These are phyloP conservation scores for Plebejus argus DNA, from an alignment of 2,888 invertebrate genomes.

Conservation along the genomic window DNA sequence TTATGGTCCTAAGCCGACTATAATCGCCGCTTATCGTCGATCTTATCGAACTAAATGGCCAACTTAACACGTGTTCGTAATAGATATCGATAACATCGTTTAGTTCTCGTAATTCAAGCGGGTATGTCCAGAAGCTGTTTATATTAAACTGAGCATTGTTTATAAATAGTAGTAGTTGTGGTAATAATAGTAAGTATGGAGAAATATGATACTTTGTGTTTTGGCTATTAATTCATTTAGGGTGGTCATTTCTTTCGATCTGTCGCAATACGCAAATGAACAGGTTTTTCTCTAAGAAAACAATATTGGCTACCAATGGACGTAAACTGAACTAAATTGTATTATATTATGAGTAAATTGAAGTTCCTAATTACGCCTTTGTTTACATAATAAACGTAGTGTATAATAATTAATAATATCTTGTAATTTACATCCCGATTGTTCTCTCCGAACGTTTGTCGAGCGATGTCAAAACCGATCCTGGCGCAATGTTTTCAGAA, in stretches of 20 bases:
- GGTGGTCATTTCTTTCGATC: no score
- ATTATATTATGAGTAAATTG: no score
- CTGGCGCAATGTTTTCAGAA: not conserved
- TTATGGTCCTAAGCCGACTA: not conserved
- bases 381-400: not conserved
- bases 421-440: not conserved
- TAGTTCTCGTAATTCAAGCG: not conserved
- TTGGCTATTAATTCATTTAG: not conserved
- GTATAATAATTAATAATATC: not conserved
- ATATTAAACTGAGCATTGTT: not conserved
- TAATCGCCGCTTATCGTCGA: constrained; percentile 12
- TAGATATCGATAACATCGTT: constrained; percentile 16
- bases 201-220: not conserved
- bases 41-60: constrained; percentile 19
- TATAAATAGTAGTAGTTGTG: not conserved
- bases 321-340: not conserved
- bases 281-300: no score
- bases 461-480: not conserved
- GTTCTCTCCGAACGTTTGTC: not conserved
- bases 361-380: not conserved
- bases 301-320: not conserved
- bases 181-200: not conserved
- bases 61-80: constrained; percentile 18
- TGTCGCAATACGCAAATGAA: no score
- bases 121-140: not conserved